These are phyloP conservation scores for Boleophthalmus pectinirostris DNA, from an alignment of 2,113 vertebrate genomes.

Conservation along the genomic window DNA sequence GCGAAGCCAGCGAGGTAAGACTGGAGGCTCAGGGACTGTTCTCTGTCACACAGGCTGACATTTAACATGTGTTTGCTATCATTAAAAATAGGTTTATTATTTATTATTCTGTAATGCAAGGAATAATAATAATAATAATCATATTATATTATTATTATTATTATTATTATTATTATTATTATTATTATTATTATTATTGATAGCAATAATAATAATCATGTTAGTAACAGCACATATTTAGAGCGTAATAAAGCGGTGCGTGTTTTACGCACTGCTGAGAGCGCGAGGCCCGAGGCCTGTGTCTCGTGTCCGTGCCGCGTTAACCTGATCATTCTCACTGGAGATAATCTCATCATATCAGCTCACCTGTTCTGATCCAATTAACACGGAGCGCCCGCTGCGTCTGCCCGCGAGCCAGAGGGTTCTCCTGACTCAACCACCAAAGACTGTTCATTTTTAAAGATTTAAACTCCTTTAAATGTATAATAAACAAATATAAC, in stretches of 20 bases:
- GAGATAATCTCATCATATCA: conserved; percentile 59
- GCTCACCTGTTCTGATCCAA: conserved; percentile 56
- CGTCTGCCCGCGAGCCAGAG: neutral
- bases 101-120: neutral
- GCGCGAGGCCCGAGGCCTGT: neutral
- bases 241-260: neutral
- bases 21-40: neutral
- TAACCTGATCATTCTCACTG: conserved; percentile 56
- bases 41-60: too few relatives aligned
- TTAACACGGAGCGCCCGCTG: conserved; percentile 28
- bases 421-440: neutral
- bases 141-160: too few relatives aligned
- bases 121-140: too few relatives aligned
- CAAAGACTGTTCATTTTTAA: neutral
- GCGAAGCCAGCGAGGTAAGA: conserved; percentile 80
- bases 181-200: too few relatives aligned
- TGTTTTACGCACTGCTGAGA: neutral
- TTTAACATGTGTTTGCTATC: too few relatives aligned
- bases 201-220: neutral
- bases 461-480: too few relatives aligned
- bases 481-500: too few relatives aligned
- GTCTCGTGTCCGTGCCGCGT: neutral
- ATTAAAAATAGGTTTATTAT: too few relatives aligned
- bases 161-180: too few relatives aligned
- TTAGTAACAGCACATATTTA: neutral